Conservation (phyloP, 2,888 invertebrate genomes). For the Meiosimyza platycephala region DNA sequence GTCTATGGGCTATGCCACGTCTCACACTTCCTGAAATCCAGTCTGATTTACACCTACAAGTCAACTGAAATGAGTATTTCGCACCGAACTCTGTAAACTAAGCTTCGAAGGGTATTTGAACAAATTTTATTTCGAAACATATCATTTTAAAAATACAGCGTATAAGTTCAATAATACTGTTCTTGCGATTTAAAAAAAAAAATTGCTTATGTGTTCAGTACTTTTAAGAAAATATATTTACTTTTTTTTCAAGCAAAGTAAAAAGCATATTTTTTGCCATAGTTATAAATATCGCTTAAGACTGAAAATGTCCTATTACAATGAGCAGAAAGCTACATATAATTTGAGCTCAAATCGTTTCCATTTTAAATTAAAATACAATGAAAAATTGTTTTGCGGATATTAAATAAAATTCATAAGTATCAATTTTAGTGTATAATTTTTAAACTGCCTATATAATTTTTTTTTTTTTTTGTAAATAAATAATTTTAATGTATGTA, state of each 20-base stretch:
- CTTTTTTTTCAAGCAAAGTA: slow-evolving; percentile 41
- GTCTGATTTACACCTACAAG: no score
- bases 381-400: neutral
- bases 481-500: no score
- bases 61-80: no score
- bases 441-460: no score
- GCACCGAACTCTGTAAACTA: no score
- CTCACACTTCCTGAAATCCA: no score
- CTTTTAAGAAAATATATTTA: slow-evolving; percentile 2
- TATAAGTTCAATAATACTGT: slow-evolving; percentile 11
- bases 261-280: slow-evolving; percentile 56
- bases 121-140: neutral
- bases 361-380: neutral
- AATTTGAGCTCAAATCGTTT: slow-evolving; percentile 16
- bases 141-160: slow-evolving; percentile 15
- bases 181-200: slow-evolving; percentile 16
- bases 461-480: no score
- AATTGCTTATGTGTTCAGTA: slow-evolving; percentile 43
- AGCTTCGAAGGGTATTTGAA: no score
- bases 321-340: slow-evolving; percentile 39
- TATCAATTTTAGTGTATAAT: no score
- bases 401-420: neutral
- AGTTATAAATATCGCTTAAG: slow-evolving; percentile 64
- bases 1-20: no score
- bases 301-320: slow-evolving; percentile 66